Evolutionary conservation across 2,888 invertebrate genomes (phyloP).

Genomic region (Scaptomyza cyrtandrae): DNA sequence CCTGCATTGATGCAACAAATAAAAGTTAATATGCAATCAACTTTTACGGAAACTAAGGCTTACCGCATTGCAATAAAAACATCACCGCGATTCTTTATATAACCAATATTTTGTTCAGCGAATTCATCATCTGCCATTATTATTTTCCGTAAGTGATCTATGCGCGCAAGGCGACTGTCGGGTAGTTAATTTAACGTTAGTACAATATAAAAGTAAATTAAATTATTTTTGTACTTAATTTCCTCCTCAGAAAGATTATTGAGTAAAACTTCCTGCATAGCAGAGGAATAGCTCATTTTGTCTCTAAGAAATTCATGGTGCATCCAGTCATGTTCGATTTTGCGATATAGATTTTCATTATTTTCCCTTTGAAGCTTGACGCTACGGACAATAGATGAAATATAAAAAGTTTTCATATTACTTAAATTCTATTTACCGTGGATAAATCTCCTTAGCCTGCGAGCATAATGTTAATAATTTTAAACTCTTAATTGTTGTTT

Average conservation of each 20-base stretch:
- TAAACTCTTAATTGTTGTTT: constrained; percentile 79
- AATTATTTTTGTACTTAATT: constrained; percentile 63
- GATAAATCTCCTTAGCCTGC: constrained; percentile 81
- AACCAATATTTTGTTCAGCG: constrained; percentile 49
- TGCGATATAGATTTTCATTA: constrained; percentile 73
- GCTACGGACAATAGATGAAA: constrained; percentile 43
- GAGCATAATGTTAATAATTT: constrained; percentile 81
- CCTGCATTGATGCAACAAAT: constrained; percentile 38
- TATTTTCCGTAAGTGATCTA: constrained; percentile 62
- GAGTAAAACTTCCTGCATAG: constrained; percentile 68
- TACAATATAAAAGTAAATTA: neutral
- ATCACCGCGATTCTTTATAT: constrained; percentile 74
- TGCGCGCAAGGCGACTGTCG: constrained; percentile 72
- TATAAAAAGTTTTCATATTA: neutral
- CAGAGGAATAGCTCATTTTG: constrained; percentile 67
- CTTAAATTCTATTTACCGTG: constrained; percentile 64
- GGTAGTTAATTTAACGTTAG: neutral
- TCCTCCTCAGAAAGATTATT: constrained; percentile 82
- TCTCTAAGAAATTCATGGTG: constrained; percentile 62
- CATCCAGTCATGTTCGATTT: constrained; percentile 63
- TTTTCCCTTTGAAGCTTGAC: constrained; percentile 77
- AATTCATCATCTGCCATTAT: constrained; percentile 57
- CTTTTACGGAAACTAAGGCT: neutral
- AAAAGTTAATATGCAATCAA: neutral
- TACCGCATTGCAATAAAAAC: constrained; percentile 78